Evolutionary conservation across 2,797 vertebrate species (phyloP), one percentile per base, ranked within the genome.

Genomic region (Pagetopsis macropterus): DNA sequence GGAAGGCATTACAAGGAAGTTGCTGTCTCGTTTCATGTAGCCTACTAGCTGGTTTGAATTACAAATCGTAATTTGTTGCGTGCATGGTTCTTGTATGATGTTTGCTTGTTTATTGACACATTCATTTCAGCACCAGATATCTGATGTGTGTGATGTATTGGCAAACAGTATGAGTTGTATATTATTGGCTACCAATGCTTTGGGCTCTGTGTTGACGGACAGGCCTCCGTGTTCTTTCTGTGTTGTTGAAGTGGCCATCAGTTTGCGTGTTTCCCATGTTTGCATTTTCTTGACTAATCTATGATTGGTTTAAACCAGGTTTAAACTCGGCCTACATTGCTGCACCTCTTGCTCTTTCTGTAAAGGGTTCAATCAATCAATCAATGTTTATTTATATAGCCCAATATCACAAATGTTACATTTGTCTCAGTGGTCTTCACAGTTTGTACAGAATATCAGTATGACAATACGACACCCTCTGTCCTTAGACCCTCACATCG

Each of bases 251-350:
- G 21, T 67, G 5, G 19, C 1, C 40, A 31, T 46, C 1, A 43
- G 27, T 66, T 48, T 46, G 6, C 69, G 10, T 61, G 10, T 60
- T 65, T 55, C 33, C 27, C 57, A 17, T 66, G 33, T 67, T 13
- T 33, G 5, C 37, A 17, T 62, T 14, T 50, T 55, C 4, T 57
- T 54, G 9, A 23, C 2, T 45, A 15, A 58, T 41, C 11, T 23
- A 9, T 46, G 12, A 10, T 10, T 37, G 33, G 33, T 6, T 37
- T 37, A 37, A 37, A 37, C 33, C 23, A 23, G 23, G 23, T 23
- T 23, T 23, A 23, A 23, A 23, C 23, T 33, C 33, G 33, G 33
- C 7, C 7, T 33, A 8, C 8, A 33, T 33, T 33, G 33, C 33
- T 33, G 33, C 33, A 33, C 33, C 5, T 33, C 12, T 60, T 23